Evolutionary conservation across 2,113 vertebrate genomes (phyloP), one percentile per base, ranked within the genome.

Genomic region (Dipodomys stephensi): DNA sequence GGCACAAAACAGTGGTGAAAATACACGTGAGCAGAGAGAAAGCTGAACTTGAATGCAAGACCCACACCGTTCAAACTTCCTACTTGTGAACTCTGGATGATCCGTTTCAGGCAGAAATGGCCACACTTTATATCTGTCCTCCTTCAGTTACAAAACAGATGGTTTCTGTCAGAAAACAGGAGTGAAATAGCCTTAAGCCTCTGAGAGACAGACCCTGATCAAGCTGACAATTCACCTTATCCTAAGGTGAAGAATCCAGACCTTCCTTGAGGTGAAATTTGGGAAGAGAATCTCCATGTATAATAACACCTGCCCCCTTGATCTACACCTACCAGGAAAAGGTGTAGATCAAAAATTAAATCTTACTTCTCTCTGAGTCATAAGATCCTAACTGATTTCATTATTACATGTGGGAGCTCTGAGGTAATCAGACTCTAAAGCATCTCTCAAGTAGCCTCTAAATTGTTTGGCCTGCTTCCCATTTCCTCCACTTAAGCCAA

Each of bases 341-440:
- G 4, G 15, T 20, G 79, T 62, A 15, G 25, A 83, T 73, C 11
- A 92, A 65, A 95, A 91, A 32, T 87, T 46, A 94, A 94, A 85
- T 83, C n/a, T 86, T 27, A 74, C 77, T 88, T 92, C 74, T 92
- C 74, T 92, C 68, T 90, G 71, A 67, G 76, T 94, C 76, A 88
- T 81, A 72, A 23, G n/a, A 74, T 84, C 8, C 22, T 64, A 27
- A 32, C 49, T 90, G 72, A 92, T 90, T 86, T 93, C 83, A 88
- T 79, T 87, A 72, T 27, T 69, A 89, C 9, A 0, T 67, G 27
- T 79, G 78, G 68, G 69, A 82, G 90, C 16, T 64, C 64, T 83
- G 65, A 96, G 84, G 46, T 80, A 91, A 91, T 82, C 84, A 79
- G 22, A 10, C 28, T 60, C 15, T 39, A 81, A 76, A 80, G 25